These are phyloP conservation scores for Hoplodrina ambigua DNA, from an alignment of 2,888 invertebrate genomes.

Conservation along the genomic window DNA sequence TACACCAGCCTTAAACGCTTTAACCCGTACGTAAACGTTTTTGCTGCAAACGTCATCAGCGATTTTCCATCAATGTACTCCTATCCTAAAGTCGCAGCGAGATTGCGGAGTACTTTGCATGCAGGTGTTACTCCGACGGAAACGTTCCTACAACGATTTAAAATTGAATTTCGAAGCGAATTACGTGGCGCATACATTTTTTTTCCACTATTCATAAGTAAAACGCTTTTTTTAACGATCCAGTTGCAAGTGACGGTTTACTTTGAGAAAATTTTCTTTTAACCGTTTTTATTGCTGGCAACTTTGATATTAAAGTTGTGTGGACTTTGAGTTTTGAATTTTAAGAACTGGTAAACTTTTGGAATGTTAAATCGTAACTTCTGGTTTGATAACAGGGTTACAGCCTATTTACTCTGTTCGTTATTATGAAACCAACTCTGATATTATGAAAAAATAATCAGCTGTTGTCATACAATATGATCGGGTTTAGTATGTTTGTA, in stretches of 20 bases:
- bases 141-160: slow-evolving; percentile 55
- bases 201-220: slow-evolving; percentile 25
- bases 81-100: slow-evolving; percentile 44
- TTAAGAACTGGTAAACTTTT: not conserved
- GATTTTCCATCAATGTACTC: slow-evolving; percentile 40
- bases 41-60: slow-evolving; percentile 39
- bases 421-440: too few species aligned
- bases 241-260: not conserved
- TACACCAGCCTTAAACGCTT: slow-evolving; percentile 28
- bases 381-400: too few species aligned
- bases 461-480: too few species aligned
- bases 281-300: slow-evolving; percentile 7
- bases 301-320: slow-evolving; percentile 22
- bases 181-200: slow-evolving; percentile 30
- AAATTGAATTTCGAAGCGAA: slow-evolving; percentile 61
- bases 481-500: too few species aligned
- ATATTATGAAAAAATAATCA: too few species aligned
- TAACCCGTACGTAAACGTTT: slow-evolving; percentile 25
- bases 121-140: slow-evolving; percentile 64
- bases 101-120: slow-evolving; percentile 66
- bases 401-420: too few species aligned
- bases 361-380: not conserved
- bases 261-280: not conserved
- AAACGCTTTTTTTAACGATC: slow-evolving; percentile 7
- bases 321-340: not conserved